A percentile compares a stretch with the other conserved stretches of the same genome.
phyloP scores from a whole-genome alignment of 2,888 invertebrate genomes.

The Coecobrya sp. region DNA sequence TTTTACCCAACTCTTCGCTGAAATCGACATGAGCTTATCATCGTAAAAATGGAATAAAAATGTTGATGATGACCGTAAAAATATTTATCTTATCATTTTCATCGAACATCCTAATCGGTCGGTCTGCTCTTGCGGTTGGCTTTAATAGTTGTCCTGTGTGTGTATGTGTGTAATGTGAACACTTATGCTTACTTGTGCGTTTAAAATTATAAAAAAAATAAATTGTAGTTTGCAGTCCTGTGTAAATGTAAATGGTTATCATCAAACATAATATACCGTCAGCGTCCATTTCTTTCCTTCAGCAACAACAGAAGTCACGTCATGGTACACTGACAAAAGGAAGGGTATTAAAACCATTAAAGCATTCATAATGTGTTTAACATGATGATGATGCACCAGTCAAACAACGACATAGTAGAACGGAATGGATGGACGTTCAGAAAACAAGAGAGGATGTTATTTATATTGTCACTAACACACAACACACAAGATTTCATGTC shows the following conservation, averaged over 20 bases:
- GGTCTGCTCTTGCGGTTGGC: not conserved
- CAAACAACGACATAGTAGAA: slow-evolving; percentile 27
- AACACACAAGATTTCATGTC: not conserved
- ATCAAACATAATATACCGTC: not conserved
- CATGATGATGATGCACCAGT: slow-evolving; percentile 37
- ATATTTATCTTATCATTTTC: slow-evolving; percentile 41
- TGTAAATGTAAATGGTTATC: not conserved
- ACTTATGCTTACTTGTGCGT: not conserved
- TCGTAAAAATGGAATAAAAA: not conserved
- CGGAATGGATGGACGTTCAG: slow-evolving; percentile 9
- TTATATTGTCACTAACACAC: slow-evolving; percentile 29
- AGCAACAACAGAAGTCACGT: not conserved
- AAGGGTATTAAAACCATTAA: slow-evolving; percentile 43
- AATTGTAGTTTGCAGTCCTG: not conserved
- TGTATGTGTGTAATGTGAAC: not conserved
- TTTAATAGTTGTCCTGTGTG: not conserved
- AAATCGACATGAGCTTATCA: slow-evolving; percentile 22
- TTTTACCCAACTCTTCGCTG: not conserved
- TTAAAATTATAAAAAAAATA: not conserved
- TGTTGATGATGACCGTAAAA: slow-evolving; percentile 29
- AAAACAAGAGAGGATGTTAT: not conserved
- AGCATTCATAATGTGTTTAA: slow-evolving; percentile 13
- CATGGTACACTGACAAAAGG: slow-evolving; percentile 39
- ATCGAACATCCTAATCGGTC: not conserved
- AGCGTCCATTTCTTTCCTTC: slow-evolving; percentile 7